phyloP scores from a whole-genome alignment of 1,140 invertebrate genomes.

The Metaphire vulgaris region DNA sequence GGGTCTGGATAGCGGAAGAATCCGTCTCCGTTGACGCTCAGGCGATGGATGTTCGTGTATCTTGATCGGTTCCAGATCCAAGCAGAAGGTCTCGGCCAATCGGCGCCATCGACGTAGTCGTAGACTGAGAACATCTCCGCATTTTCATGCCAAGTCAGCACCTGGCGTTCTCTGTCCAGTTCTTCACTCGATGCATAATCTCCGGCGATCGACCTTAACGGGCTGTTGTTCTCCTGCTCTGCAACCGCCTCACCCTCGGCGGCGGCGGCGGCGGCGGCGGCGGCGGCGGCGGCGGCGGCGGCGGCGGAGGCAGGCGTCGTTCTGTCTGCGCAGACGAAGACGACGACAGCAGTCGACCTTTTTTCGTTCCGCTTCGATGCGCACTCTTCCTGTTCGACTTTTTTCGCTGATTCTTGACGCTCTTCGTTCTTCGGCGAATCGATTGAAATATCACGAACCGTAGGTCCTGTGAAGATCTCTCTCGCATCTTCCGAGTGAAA shows the following conservation, averaged over 20 bases:
- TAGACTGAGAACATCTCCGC: not conserved
- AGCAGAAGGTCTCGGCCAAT: not conserved
- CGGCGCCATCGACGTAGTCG: not conserved
- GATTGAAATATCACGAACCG: no score
- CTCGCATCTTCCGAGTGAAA: no score
- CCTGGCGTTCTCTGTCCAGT: not conserved
- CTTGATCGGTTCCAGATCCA: not conserved
- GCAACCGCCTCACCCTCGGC: not conserved
- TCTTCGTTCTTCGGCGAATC: no score
- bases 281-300: no score
- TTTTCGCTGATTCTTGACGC: no score
- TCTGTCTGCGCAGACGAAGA: not conserved
- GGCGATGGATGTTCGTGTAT: not conserved
- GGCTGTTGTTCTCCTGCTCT: not conserved
- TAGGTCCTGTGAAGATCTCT: no score
- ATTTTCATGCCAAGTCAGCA: not conserved
- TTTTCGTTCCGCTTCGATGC: not conserved
- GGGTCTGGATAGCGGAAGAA: not conserved
- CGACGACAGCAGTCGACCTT: not conserved
- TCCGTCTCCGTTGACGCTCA: not conserved
- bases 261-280: no score
- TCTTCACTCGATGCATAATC: not conserved
- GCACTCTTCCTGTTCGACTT: no score
- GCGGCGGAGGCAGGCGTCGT: not conserved
- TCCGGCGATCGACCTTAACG: not conserved